Percentiles rank a stretch among this genome's conserved stretches.
These are phyloP conservation scores for Eurypyga helias DNA, from an alignment of 2,113 vertebrate species.

Conservation along the genomic window DNA sequence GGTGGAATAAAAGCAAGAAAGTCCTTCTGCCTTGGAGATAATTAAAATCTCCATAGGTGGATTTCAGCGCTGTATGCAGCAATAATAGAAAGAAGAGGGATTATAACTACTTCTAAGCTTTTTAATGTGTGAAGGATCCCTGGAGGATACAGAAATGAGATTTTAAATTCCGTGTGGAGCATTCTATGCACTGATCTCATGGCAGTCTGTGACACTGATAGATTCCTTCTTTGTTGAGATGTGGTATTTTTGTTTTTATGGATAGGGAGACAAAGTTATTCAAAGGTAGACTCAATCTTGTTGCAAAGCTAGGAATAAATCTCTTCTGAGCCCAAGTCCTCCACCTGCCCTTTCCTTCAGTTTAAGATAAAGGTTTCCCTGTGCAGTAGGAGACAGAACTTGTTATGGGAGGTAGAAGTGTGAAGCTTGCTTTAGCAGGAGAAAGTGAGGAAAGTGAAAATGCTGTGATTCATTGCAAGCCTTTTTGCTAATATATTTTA, in stretches of 20 bases:
- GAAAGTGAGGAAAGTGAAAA: background rate
- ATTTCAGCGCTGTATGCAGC: background rate
- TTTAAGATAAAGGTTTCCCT: background rate
- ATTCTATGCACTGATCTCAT: background rate
- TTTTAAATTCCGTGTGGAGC: background rate
- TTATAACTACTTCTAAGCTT: slow-evolving; percentile 1
- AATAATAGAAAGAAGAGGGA: background rate
- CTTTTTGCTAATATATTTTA: background rate
- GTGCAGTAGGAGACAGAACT: background rate
- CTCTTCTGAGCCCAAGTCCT: background rate
- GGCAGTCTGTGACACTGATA: background rate
- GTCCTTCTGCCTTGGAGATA: background rate
- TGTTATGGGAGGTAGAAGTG: background rate
- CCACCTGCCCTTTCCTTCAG: background rate
- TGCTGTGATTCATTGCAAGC: background rate
- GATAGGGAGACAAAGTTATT: background rate
- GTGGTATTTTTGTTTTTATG: background rate
- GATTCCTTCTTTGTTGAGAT: background rate
- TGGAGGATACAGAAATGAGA: slow-evolving; percentile 5
- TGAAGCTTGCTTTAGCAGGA: background rate
- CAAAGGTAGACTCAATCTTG: background rate
- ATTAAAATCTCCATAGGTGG: slow-evolving; percentile 10
- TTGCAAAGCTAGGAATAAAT: background rate
- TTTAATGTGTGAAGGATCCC: slow-evolving; percentile 21
- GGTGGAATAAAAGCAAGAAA: background rate